Evolutionary conservation across 2,113 vertebrate genomes (phyloP).

Genomic region (Forbesichthys agassizii): DNA sequence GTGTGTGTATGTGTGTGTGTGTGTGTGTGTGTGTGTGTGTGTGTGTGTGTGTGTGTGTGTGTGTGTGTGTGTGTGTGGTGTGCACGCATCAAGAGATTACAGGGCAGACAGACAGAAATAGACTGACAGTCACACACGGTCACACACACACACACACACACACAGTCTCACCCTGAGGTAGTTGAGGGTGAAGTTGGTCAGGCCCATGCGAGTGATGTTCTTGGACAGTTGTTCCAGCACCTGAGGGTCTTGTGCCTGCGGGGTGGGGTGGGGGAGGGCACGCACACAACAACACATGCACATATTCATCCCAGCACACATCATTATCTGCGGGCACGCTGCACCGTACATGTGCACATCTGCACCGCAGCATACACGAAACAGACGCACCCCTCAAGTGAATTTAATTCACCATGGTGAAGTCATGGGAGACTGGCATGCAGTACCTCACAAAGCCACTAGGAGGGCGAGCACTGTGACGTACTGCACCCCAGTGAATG

Average conservation of each 20-base stretch:
- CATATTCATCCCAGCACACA: constrained; percentile 6
- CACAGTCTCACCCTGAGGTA: constrained; percentile 87
- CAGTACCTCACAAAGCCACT: too few species aligned
- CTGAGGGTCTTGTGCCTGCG: constrained; percentile 98
- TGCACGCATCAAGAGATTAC: constrained; percentile 8
- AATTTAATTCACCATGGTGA: not conserved
- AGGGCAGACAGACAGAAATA: constrained; percentile 29
- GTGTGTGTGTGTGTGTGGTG: constrained; percentile 11
- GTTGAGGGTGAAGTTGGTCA: constrained; percentile 99
- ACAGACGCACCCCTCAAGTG: constrained; percentile 32
- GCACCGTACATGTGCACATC: constrained; percentile 41
- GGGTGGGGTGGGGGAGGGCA: constrained; percentile 11
- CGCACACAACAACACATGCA: not conserved
- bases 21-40: constrained; percentile 14
- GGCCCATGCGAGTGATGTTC: constrained; percentile 99
- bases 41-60: not conserved
- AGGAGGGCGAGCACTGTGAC: not conserved
- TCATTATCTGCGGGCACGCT: constrained; percentile 36
- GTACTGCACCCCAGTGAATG: not conserved
- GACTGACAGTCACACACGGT: constrained; percentile 42
- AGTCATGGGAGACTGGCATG: not conserved
- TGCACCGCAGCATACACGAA: constrained; percentile 27
- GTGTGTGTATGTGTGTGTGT: constrained; percentile 21
- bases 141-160: constrained; percentile 13
- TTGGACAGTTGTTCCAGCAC: constrained; percentile 99